Evolutionary conservation across 2,888 invertebrate genomes (phyloP), one percentile per base, ranked within the genome.

Genomic region (Aporophyla lueneburgensis): DNA sequence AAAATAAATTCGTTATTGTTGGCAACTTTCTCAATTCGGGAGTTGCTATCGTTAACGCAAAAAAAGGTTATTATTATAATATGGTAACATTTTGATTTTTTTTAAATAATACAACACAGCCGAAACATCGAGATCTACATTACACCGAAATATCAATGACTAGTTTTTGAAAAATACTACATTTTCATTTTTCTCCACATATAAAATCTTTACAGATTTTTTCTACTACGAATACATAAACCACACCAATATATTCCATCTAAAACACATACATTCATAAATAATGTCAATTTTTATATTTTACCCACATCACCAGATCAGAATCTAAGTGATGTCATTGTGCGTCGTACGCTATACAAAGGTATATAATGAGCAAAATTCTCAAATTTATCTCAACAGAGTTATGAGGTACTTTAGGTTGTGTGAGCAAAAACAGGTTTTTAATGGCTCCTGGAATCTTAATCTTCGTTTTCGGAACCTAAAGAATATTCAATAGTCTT

Each of bases 401-500:
- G 79, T 76, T 83, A 87, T 88, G 90, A 90, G 91, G 91, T 90
- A 90, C 81, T 83, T 86, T 80, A 87, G 88, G 88, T 88, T 88
- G 65, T 86, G 77, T 88, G 88, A 88, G 88, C 88, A 88, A 88
- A 83, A 80, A 83, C 81, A 79, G 77, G 70, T 74, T 74, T 70
- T 63, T 62, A 67, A 74, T 73, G 54, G 43, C 63, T 79, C 58
- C 70, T 68, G 49, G 61, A 73, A 54, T 61, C 51, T 87, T 92
- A 96, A 86, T 96, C 96, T 86, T 96, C 96, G 3, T 92, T 88
- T 84, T 96, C 96, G 0, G 96, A 96, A 27, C 95, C 94, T 78
- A 95, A 85, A 53, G 92, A 93, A 83, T 95, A 95, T 81, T 96
- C 96, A 27, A 81, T 81, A 43, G 91, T 90, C 89, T 96, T 96